These are phyloP conservation scores for Speoplatyrhinus poulsoni DNA, from an alignment of 2,113 vertebrate genomes.

Conservation along the genomic window DNA sequence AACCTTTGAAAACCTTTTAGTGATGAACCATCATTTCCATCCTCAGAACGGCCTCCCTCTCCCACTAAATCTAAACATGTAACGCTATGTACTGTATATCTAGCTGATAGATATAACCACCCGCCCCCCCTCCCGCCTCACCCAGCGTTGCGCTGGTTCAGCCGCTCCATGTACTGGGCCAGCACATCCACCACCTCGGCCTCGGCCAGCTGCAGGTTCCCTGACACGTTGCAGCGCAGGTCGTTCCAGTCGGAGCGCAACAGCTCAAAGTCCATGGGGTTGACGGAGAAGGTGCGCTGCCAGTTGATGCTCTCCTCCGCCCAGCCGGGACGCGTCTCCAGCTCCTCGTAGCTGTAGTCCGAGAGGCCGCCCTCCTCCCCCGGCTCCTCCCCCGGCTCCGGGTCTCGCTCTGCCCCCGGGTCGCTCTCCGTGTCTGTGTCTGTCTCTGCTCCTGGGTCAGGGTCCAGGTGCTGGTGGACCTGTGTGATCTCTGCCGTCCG, in stretches of 20 bases:
- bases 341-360: conserved; percentile 88
- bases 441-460: conserved; percentile 56
- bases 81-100: neutral
- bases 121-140: conserved; percentile 61
- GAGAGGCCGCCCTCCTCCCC: conserved; percentile 82
- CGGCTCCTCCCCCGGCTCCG: conserved; percentile 54
- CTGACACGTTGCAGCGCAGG: conserved; percentile 95
- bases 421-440: conserved; percentile 55
- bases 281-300: conserved; percentile 96
- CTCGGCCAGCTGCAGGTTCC: conserved; percentile 94
- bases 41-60: no score
- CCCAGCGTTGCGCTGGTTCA: conserved; percentile 90
- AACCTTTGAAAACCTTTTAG: no score
- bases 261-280: conserved; percentile 92
- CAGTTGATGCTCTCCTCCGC: conserved; percentile 94
- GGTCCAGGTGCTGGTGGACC: conserved; percentile 70
- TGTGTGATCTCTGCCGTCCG: conserved; percentile 78
- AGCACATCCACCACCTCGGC: conserved; percentile 92
- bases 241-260: conserved; percentile 98
- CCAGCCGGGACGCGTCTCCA: conserved; percentile 84
- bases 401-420: conserved; percentile 52
- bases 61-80: neutral
- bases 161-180: conserved; percentile 96
- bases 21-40: no score
- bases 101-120: no score